Base-by-base conservation (phyloP, 2,797 vertebrate species). In the Lepilemur ruficaudatus region DNA sequence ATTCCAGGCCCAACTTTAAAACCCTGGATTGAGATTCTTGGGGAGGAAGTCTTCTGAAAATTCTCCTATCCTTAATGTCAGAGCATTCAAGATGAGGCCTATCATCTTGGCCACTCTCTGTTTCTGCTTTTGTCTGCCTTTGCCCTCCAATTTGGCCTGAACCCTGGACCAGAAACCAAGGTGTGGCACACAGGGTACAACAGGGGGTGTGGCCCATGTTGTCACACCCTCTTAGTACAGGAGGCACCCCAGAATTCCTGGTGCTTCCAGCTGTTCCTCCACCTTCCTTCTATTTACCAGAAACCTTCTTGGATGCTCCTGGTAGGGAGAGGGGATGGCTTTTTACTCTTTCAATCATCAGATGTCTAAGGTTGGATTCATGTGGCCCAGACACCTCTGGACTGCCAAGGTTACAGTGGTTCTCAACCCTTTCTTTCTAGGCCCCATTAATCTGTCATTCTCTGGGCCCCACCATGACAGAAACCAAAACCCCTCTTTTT, bases 41-140 rank as follows among this genome's bases (percentile, higher is more conserved):
- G 85, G 52, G 22, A 89, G 11, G 25, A 55, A 1, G 15, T 78
- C 13, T 69, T 81, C 65, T 25, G 22, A 86, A 78, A 88, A 2
- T 25, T 32, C 14, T 92, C 9, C 0, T 63, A 22, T 92, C 85
- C 30, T 46, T 73, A 9, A 69, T 76, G 43, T 95, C 78, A 59
- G 22, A 48, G n/a, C 9, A 2, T 70, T 46, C 15, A 57, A 84
- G 46, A n/a, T n/a, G 57, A 88, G 70, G 38, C 13, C 32, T 52
- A 48, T 17, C 20, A 4, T 59, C 86, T 48, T 35, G 32, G 48
- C 63, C 57, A 70, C 28, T 41, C 12, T 93, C 48, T 92, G 12
- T 75, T 85, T 95, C 55, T 87, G 32, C 9, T 91, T 92, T 87
- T 50, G 55, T 92, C 25, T 83, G 50, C n/a, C 52, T 94, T 93